These are phyloP conservation scores for Holocentrus rufus DNA, from an alignment of 2,797 vertebrate species.

Conservation along the genomic window DNA sequence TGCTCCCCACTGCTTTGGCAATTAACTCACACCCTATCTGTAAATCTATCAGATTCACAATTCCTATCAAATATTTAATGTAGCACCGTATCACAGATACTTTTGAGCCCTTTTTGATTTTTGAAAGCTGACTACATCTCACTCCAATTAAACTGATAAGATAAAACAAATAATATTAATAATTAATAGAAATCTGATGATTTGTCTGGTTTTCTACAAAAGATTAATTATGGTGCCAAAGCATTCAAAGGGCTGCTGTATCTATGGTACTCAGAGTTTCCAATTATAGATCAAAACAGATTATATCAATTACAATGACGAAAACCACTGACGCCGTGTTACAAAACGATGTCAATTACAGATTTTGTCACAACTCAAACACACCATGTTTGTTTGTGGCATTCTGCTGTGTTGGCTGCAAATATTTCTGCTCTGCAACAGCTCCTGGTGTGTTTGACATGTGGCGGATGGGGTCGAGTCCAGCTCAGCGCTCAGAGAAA, in stretches of 20 bases:
- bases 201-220: conserved; percentile 43
- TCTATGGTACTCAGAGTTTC: conserved; percentile 25
- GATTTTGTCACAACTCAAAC: conserved; percentile 19
- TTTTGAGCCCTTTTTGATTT: conserved; percentile 24
- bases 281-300: conserved; percentile 59
- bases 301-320: conserved; percentile 44
- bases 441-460: conserved; percentile 42
- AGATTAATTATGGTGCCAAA: conserved; percentile 47
- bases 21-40: conserved; percentile 27
- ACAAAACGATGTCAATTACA: conserved; percentile 33
- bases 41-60: conserved; percentile 37
- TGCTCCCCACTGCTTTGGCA: neutral
- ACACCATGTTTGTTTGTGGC: conserved; percentile 28
- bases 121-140: conserved; percentile 38
- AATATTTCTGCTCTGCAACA: conserved; percentile 35
- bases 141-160: conserved; percentile 51
- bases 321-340: conserved; percentile 32
- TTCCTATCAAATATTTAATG: conserved; percentile 38
- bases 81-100: conserved; percentile 28
- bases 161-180: conserved; percentile 52
- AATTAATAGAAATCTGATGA: conserved; percentile 48
- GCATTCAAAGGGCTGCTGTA: conserved; percentile 39
- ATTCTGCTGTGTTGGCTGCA: conserved; percentile 16
- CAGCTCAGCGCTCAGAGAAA: conserved; percentile 60
- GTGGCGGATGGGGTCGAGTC: conserved; percentile 58